Evolutionary conservation across 2,888 invertebrate species (phyloP).

Genomic region (Hoplodrina blanda): DNA sequence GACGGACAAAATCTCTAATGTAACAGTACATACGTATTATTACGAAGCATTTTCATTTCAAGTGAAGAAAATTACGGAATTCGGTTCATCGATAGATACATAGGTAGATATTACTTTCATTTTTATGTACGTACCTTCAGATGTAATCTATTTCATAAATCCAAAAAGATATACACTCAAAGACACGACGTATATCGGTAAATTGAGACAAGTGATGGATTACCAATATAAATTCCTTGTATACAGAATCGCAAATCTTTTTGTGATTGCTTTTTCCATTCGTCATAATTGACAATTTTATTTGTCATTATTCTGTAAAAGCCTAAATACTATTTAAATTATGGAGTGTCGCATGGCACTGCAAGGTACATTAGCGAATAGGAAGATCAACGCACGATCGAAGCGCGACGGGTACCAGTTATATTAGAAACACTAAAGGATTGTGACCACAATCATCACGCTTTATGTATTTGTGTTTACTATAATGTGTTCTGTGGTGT

Average conservation of each 20-base stretch:
- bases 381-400: no score
- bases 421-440: no score
- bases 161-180: constrained; percentile 8
- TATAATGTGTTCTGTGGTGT: no score
- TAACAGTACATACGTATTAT: constrained; percentile 5
- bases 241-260: constrained; percentile 6
- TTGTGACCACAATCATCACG: no score
- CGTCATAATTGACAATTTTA: constrained; percentile 9
- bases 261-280: constrained; percentile 20
- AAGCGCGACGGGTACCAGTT: no score
- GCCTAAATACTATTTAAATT: no score
- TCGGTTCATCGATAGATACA: constrained; percentile 1
- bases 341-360: no score
- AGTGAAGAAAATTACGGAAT: constrained; percentile 18
- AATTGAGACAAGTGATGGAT: constrained; percentile 30
- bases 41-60: constrained; percentile 11
- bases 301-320: neutral
- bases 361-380: no score
- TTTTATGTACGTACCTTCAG: constrained; percentile 1
- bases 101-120: constrained; percentile 2
- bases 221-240: constrained; percentile 4
- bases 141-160: constrained; percentile 20
- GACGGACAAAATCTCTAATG: no score
- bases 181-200: constrained; percentile 1
- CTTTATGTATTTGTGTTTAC: no score